These are phyloP conservation scores for Stomorhina lunata DNA, from an alignment of 2,888 invertebrate genomes.

Conservation along the genomic window DNA sequence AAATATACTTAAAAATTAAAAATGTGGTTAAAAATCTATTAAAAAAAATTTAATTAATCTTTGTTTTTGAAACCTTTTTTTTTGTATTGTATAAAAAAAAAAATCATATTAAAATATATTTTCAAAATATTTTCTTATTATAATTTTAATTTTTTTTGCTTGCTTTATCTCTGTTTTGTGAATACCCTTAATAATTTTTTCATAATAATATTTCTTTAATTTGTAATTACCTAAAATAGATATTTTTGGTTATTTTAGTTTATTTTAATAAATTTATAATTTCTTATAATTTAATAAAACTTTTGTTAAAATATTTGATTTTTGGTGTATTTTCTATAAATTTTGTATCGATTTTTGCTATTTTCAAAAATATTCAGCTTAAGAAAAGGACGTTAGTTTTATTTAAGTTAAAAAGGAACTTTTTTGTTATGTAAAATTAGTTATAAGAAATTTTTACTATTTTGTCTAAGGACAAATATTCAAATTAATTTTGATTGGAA, in stretches of 20 bases:
- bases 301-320: not conserved
- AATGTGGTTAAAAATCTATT: too few species aligned
- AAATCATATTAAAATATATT: too few species aligned
- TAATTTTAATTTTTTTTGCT: too few species aligned
- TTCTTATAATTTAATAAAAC: not conserved
- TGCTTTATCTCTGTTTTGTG: too few species aligned
- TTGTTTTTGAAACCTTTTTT: not conserved
- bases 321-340: not conserved
- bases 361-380: too few species aligned
- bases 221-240: slow-evolving; percentile 34
- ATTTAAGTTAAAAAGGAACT: not conserved
- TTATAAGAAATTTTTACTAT: not conserved
- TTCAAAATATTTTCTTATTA: too few species aligned
- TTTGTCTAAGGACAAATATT: too few species aligned
- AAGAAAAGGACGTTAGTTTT: not conserved
- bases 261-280: not conserved
- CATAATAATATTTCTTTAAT: too few species aligned
- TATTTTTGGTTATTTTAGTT: not conserved
- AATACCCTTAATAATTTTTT: too few species aligned
- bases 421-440: not conserved
- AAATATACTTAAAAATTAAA: too few species aligned
- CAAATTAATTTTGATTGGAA: too few species aligned
- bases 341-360: not conserved
- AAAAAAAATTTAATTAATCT: too few species aligned
- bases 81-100: not conserved